phyloP scores from a whole-genome alignment of 2,113 vertebrate genomes.

The Gadus chalcogrammus region DNA sequence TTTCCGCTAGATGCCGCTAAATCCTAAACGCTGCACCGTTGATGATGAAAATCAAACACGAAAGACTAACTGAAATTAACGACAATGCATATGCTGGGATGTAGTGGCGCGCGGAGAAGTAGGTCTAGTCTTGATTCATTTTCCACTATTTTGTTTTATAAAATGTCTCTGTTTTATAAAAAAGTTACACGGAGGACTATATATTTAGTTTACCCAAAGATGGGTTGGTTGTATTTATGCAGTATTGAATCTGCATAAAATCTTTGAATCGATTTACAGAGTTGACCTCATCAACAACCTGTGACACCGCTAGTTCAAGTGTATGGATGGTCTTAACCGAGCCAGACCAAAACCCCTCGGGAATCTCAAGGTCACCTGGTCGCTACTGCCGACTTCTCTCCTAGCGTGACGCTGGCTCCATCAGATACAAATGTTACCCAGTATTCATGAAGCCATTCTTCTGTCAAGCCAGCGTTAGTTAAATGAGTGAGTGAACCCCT shows the following conservation, averaged over 20 bases:
- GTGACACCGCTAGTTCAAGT: slow-evolving; percentile 6
- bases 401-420: slow-evolving; percentile 3
- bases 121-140: too few relatives aligned
- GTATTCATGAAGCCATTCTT: not conserved
- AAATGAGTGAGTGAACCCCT: slow-evolving; percentile 2
- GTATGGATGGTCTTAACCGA: not conserved
- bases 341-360: not conserved
- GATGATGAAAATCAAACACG: too few relatives aligned
- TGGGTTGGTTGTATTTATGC: not conserved
- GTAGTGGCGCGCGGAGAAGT: too few relatives aligned
- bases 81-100: too few relatives aligned
- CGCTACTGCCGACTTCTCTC: not conserved
- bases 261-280: not conserved
- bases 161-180: too few relatives aligned
- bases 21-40: too few relatives aligned
- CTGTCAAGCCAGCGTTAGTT: not conserved
- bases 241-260: not conserved
- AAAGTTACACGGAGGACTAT: too few relatives aligned
- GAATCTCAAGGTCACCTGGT: slow-evolving; percentile 12
- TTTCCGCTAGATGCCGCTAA: too few relatives aligned
- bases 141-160: too few relatives aligned
- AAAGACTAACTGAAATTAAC: too few relatives aligned
- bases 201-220: too few relatives aligned
- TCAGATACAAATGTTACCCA: slow-evolving; percentile 3
- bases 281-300: slow-evolving; percentile 3